Conservation (phyloP, 1,140 invertebrate species). For the Probaryconus sp. region DNA sequence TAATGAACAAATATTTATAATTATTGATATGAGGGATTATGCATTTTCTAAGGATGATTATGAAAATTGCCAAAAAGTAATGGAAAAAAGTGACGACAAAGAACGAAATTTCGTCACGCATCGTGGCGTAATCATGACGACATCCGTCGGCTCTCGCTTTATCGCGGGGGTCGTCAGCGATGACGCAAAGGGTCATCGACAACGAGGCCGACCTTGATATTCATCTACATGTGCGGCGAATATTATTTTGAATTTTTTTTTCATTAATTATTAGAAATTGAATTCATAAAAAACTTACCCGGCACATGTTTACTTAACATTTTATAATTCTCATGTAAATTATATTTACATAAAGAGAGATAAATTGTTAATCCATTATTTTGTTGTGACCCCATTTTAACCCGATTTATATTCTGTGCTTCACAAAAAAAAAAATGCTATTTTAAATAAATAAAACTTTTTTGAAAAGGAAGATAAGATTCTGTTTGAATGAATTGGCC, state of each 20-base stretch:
- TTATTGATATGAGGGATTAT: no score
- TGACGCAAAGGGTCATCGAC: constrained; percentile 60
- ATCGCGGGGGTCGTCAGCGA: constrained; percentile 54
- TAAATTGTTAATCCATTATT: no score
- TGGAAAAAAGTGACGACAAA: constrained; percentile 23
- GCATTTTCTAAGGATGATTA: no score
- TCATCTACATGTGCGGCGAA: constrained; percentile 38
- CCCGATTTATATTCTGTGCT: no score
- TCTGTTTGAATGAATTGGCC: no score
- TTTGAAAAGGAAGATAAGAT: background rate
- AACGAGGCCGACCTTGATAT: constrained; percentile 60
- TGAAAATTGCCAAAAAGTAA: constrained; percentile 9
- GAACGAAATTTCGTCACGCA: constrained; percentile 46
- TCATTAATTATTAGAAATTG: constrained; percentile 22
- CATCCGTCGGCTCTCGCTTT: constrained; percentile 42
- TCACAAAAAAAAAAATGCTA: background rate
- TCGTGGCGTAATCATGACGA: constrained; percentile 56
- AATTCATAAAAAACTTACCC: background rate
- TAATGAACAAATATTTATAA: no score
- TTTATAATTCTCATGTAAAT: no score
- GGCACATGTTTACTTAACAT: no score
- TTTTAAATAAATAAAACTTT: background rate
- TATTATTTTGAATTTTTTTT: constrained; percentile 13
- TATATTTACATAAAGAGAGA: background rate
- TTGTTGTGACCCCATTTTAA: no score